Conservation (phyloP, 2,113 vertebrate genomes). For the Leptocoma aspasia region DNA sequence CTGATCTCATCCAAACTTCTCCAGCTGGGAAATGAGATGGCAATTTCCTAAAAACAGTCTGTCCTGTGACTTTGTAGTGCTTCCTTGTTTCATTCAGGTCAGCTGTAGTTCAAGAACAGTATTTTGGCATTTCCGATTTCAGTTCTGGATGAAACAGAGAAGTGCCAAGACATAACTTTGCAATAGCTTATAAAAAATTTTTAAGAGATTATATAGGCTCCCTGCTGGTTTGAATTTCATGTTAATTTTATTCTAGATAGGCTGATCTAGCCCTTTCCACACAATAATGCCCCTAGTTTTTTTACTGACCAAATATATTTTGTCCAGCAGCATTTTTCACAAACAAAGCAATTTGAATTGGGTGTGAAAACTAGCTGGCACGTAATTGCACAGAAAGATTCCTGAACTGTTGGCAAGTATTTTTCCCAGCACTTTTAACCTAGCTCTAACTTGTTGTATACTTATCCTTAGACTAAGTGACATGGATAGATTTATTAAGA, state of each 20-base stretch:
- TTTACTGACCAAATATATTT: not conserved
- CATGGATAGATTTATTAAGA: not conserved
- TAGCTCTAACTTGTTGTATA: not conserved
- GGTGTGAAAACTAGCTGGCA: not conserved
- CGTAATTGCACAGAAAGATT: not conserved
- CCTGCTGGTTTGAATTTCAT: not conserved
- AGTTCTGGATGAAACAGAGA: conserved; percentile 31
- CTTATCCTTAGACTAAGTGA: not conserved
- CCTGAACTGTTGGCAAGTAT: not conserved
- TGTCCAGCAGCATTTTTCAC: not conserved
- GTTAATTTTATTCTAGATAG: not conserved
- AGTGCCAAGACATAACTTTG: not conserved
- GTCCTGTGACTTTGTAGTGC: not conserved
- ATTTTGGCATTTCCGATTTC: conserved; percentile 36
- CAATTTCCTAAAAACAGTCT: not conserved
- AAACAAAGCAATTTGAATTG: not conserved
- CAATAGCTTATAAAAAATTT: not conserved
- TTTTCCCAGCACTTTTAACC: not conserved
- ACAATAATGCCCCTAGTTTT: not conserved
- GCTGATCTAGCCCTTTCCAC: not conserved
- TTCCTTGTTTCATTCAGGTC: conserved; percentile 40
- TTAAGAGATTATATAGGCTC: not conserved
- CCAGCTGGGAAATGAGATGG: not conserved
- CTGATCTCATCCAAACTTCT: not conserved
- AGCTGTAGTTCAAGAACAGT: not conserved